Evolutionary conservation across 2,888 invertebrate genomes (phyloP).

Genomic region (Pinctada fucata): DNA sequence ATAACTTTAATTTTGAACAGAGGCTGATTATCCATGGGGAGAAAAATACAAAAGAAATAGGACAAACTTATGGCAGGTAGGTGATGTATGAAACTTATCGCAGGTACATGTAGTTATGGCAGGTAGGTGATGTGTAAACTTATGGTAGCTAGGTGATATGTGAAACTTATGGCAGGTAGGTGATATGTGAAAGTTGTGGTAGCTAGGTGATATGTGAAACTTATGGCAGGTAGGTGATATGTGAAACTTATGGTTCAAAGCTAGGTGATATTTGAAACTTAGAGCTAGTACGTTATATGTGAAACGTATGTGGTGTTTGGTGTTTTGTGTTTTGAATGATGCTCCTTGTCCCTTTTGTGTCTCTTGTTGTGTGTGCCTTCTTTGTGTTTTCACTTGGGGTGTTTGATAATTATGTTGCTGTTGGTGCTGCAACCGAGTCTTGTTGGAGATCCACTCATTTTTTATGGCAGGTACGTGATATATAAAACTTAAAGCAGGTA

Average conservation of each 20-base stretch:
- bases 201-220: slow-evolving; percentile 61
- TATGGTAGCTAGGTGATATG: slow-evolving; percentile 61
- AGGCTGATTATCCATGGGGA: slow-evolving; percentile 74
- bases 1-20: slow-evolving; percentile 48
- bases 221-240: slow-evolving; percentile 72
- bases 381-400: too few relatives aligned
- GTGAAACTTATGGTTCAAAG: too few relatives aligned
- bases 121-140: slow-evolving; percentile 39
- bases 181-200: neutral
- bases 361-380: too few relatives aligned
- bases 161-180: slow-evolving; percentile 76
- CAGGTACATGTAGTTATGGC: too few relatives aligned
- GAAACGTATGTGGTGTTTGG: slow-evolving; percentile 63
- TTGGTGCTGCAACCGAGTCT: too few relatives aligned
- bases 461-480: too few relatives aligned
- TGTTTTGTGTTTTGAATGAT: too few relatives aligned
- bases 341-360: too few relatives aligned
- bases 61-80: slow-evolving; percentile 76
- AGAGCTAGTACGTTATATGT: slow-evolving; percentile 56
- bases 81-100: neutral
- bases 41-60: slow-evolving; percentile 67
- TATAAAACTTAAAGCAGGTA: too few relatives aligned
- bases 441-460: too few relatives aligned
- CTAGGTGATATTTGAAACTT: slow-evolving; percentile 47
- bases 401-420: too few relatives aligned